Conservation (phyloP, 1,140 invertebrate genomes). For the Drosophila sp. region DNA sequence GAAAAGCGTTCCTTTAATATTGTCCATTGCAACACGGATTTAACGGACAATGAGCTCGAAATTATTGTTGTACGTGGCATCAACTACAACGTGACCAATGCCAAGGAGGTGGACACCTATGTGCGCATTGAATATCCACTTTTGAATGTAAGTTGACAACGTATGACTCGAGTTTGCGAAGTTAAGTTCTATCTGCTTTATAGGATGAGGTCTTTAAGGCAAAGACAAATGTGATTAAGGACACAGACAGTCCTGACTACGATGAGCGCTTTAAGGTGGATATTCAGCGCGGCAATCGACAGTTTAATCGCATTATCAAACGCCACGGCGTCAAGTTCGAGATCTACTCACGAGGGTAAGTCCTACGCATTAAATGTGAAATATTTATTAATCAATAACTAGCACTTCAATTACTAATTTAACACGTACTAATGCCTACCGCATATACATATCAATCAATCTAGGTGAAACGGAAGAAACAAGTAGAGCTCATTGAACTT, state of each 20-base stretch:
- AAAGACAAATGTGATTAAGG: constrained; percentile 91
- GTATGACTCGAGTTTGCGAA: too few relatives aligned
- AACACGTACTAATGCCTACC: constrained; percentile 33
- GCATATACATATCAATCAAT: constrained; percentile 41
- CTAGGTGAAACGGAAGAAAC: constrained; percentile 17
- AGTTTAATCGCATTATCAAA: constrained; percentile 94
- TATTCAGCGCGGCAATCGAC: constrained; percentile 91
- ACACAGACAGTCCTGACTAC: constrained; percentile 96
- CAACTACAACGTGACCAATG: constrained; percentile 93
- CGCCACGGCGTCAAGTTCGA: constrained; percentile 95
- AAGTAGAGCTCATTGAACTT: constrained; percentile 13
- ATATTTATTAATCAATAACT: not conserved
- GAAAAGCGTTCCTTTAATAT: constrained; percentile 95
- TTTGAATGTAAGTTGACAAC: constrained; percentile 88
- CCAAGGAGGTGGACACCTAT: constrained; percentile 97
- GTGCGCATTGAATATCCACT: constrained; percentile 97
- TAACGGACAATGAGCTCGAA: constrained; percentile 96
- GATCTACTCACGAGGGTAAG: constrained; percentile 96
- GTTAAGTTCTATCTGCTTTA: constrained; percentile 26
- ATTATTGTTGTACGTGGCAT: constrained; percentile 94
- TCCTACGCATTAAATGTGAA: constrained; percentile 8
- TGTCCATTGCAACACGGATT: constrained; percentile 96
- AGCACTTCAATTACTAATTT: constrained; percentile 23
- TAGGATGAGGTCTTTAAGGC: constrained; percentile 92
- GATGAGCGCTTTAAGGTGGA: constrained; percentile 91